Evolutionary conservation across 2,888 invertebrate genomes (phyloP), one percentile per base, ranked within the genome.

Genomic region (Imbricaverruca yamaguchii): DNA sequence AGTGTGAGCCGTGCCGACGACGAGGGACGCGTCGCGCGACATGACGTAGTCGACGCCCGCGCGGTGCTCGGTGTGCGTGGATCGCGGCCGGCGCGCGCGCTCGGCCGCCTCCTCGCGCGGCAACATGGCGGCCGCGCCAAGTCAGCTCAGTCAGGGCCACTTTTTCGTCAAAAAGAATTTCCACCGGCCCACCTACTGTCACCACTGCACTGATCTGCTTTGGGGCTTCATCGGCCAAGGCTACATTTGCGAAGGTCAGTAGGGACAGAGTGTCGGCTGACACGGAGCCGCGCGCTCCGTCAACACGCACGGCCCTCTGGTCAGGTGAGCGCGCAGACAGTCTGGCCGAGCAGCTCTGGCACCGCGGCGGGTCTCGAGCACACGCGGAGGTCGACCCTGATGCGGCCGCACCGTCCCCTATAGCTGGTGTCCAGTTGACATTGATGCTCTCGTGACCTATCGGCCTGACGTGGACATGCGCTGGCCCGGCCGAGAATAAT

Each of bases 191-290:
- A 97, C 97, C 87, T 98, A 98, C 91, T 99, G 99, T 91, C 98
- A 99, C 91, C 97, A 98, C 91, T 99, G 99, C 92, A 96, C 97
- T 89, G 99, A 99, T 90, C 94, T 98, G 92, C 93, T 99, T 88
- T 99, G 99, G 99, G 98, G 98, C 89, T 93, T 98, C 90, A 96
- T 98, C 89, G 97, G 97, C 90, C 98, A 98, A 91, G 99, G 98
- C 90, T 97, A 95, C 91, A 95, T 96, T 89, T 99, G 99, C 92
- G 98, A 98, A 95, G 97, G 98, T 98, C 90, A 90, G 90, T 87
- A 39, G 39, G 39, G 39, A 39, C 1, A 86, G 84, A 57, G 61
- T 74, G 39, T 39, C 39, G 39, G 39, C 39, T 39, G 39, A 39
- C 39, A 39, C 39, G 4, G 39, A 39, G 39, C 39, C 4, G 39